Evolutionary conservation across 2,797 vertebrate genomes (phyloP).

Genomic region (Argentina silus): DNA sequence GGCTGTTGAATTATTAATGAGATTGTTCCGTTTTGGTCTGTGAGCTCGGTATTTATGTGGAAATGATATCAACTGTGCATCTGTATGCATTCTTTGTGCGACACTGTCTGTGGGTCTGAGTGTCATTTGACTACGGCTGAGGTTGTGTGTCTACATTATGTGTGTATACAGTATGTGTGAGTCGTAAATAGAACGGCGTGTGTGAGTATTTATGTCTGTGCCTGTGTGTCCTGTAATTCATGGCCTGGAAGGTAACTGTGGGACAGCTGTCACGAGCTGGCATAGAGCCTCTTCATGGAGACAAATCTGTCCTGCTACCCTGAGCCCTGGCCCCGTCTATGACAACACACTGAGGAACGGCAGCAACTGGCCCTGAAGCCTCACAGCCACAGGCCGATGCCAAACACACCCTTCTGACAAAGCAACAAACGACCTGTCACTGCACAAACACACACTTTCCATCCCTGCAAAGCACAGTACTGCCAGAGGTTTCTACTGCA

Average conservation of each 20-base stretch:
- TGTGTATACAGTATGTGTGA: neutral
- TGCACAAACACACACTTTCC: neutral
- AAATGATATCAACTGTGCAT: neutral
- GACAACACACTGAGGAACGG: slow-evolving; percentile 29
- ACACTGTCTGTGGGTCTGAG: too few relatives aligned
- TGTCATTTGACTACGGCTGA: too few relatives aligned
- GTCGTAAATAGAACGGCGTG: too few relatives aligned
- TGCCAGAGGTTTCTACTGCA: neutral
- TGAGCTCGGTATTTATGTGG: neutral
- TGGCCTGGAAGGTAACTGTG: slow-evolving; percentile 52
- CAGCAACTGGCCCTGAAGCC: slow-evolving; percentile 48
- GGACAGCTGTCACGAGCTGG: slow-evolving; percentile 32
- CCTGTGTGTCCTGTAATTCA: slow-evolving; percentile 49
- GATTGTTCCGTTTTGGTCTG: neutral
- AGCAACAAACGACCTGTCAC: neutral
- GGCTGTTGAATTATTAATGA: neutral
- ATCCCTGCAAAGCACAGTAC: neutral
- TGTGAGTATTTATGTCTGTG: neutral
- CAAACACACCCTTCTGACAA: slow-evolving; percentile 15
- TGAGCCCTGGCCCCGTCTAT: slow-evolving; percentile 13
- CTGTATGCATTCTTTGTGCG: slow-evolving; percentile 22
- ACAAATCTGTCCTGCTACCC: slow-evolving; percentile 26
- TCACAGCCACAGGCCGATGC: neutral
- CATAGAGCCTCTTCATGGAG: slow-evolving; percentile 28
- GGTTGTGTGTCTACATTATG: slow-evolving; percentile 21